phyloP scores from a whole-genome alignment of 1,140 invertebrate genomes.

The Calliphora vicina region DNA sequence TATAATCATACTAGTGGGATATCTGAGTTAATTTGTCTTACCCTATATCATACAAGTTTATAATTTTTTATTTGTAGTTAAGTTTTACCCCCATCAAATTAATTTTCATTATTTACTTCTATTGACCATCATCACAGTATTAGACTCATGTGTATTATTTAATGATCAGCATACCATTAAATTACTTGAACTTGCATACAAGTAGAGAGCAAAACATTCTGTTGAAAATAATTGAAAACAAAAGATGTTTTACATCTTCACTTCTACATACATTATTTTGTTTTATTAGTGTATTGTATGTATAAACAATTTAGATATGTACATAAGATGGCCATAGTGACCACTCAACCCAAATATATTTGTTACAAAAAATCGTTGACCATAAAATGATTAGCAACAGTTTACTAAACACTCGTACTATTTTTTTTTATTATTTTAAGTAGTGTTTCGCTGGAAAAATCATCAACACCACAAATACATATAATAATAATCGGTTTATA shows the following conservation, averaged over 20 bases:
- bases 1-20: too few species aligned
- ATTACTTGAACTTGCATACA: conserved; percentile 1
- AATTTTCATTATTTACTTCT: too few species aligned
- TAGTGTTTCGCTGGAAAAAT: background rate
- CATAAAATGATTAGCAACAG: conserved; percentile 7
- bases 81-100: too few species aligned
- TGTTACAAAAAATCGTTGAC: conserved; percentile 9
- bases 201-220: background rate
- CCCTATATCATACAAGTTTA: too few species aligned
- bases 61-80: too few species aligned
- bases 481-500: too few species aligned
- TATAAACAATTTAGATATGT: too few species aligned
- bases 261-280: background rate
- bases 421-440: background rate
- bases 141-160: background rate
- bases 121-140: too few species aligned
- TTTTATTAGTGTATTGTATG: background rate
- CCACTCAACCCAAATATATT: conserved; percentile 4
- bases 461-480: background rate
- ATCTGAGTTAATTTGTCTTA: too few species aligned
- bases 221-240: background rate
- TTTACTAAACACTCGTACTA: background rate
- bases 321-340: background rate
- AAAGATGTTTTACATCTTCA: background rate
- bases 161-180: background rate